Evolutionary conservation across 2,888 invertebrate species (phyloP).

Genomic region (Agonum fuliginosum): DNA sequence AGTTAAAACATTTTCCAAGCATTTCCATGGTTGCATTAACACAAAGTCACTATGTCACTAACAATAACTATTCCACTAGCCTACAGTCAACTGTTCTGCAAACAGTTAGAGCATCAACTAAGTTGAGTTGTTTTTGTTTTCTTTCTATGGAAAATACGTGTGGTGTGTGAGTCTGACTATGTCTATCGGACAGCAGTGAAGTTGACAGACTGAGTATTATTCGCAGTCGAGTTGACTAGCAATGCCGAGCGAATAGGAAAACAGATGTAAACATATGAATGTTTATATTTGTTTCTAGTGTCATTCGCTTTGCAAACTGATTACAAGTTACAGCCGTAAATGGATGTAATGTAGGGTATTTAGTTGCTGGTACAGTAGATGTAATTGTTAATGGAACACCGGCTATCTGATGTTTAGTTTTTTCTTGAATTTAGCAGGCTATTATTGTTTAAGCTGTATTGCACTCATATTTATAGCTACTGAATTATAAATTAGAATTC

Average conservation of each 20-base stretch:
- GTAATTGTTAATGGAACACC: neutral
- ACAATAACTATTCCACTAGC: too few relatives aligned
- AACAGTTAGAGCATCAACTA: too few relatives aligned
- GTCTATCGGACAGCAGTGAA: neutral
- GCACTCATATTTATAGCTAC: too few relatives aligned
- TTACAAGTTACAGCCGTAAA: constrained; percentile 30
- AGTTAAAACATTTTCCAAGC: neutral
- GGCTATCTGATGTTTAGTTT: neutral
- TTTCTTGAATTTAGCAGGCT: too few relatives aligned
- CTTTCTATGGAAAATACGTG: neutral
- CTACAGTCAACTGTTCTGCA: too few relatives aligned
- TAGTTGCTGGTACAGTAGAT: neutral
- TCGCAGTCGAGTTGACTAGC: neutral
- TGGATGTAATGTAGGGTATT: constrained; percentile 35
- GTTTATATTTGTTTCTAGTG: constrained; percentile 31
- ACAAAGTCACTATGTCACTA: too few relatives aligned
- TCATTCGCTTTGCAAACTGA: constrained; percentile 23
- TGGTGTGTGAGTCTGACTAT: too few relatives aligned
- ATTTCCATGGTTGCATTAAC: neutral
- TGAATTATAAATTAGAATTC: too few relatives aligned
- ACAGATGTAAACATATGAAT: constrained; percentile 28
- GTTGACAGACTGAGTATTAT: neutral
- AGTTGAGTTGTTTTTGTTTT: too few relatives aligned
- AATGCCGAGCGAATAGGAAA: constrained; percentile 26
- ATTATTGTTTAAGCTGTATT: too few relatives aligned